Conservation (phyloP, 2,113 vertebrate species). For the Chaetops frenatus region DNA sequence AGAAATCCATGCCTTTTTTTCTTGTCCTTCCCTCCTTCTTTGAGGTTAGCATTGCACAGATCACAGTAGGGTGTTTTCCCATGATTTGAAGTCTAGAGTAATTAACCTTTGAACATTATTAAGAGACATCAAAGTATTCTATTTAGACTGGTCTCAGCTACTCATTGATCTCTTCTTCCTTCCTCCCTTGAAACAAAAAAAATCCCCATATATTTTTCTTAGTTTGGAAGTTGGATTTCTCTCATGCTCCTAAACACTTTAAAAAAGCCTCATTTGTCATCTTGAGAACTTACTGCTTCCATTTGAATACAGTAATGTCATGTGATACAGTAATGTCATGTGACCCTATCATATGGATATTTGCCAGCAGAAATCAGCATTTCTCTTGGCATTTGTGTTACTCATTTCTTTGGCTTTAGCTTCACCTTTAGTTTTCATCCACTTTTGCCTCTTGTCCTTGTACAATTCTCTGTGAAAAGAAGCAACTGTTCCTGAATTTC, state of each 20-base stretch:
- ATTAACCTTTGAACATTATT: background rate
- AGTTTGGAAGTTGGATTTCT: background rate
- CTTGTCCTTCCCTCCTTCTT: background rate
- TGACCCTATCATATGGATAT: background rate
- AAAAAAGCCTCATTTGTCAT: background rate
- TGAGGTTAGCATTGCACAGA: background rate
- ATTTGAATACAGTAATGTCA: background rate
- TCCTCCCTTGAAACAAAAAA: background rate
- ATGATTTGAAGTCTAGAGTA: background rate
- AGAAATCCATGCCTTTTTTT: background rate
- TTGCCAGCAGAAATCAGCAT: background rate
- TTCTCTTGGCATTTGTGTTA: background rate
- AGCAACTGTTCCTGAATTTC: background rate
- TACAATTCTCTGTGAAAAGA: background rate
- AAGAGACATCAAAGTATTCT: background rate
- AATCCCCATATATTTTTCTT: background rate
- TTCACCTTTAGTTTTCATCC: background rate
- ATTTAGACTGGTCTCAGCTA: background rate
- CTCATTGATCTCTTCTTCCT: conserved; percentile 33
- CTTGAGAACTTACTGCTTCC: background rate
- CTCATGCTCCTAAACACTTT: background rate
- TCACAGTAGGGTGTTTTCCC: background rate
- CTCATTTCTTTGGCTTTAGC: background rate
- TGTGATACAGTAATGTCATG: background rate
- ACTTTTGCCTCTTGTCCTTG: background rate